Base-by-base conservation (phyloP, 2,797 vertebrate genomes). In the Rhynchonycteris naso region DNA sequence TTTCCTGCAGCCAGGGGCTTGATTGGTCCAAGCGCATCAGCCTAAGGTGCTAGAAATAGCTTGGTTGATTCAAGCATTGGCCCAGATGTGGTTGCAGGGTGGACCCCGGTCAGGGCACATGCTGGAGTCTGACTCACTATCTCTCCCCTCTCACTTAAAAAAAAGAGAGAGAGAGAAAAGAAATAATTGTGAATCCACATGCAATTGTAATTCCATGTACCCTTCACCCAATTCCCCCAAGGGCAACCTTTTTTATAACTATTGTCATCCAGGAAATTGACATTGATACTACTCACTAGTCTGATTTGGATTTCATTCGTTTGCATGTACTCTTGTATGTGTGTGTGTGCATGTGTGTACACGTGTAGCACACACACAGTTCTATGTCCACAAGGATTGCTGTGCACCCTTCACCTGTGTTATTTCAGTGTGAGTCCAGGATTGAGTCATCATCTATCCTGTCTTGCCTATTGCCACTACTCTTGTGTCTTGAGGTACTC, bases 301-400 rank as follows among this genome's bases (percentile, higher is more conserved):
- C 35, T 10, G 24, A 47, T 2, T 89, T 10, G 5, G 72, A 38
- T 38, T 7, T 47, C 74, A 9, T 43, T 12, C 1, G 72, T 26
- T n/a, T 52, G 4, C 22, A 13, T 0, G 5, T 13, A 1, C 22
- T 52, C 13, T 3, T 5, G 26, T 54, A 19, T 10, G 5, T 30
- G 54, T 33, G 5, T 43, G 43, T 56, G 15, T 84, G 50, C 16
- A 1, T 19, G 35, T 38, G 15, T 33, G 33, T 50, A 7, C 7
- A 5, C 10, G 61, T 43, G 43, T 43, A 43, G 43, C 43, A 43
- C 43, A 43, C 43, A 43, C 43, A 11, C 8, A 4, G 30, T 21
- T 63, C 50, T 4, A 1, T 5, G 66, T 56, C 12, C 66, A n/a
- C n/a, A 24, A 9, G 72, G 4, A 5, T 16, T 28, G 76, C 47